phyloP scores from a whole-genome alignment of 2,113 vertebrate genomes.

The Heterotilapia buettikoferi region DNA sequence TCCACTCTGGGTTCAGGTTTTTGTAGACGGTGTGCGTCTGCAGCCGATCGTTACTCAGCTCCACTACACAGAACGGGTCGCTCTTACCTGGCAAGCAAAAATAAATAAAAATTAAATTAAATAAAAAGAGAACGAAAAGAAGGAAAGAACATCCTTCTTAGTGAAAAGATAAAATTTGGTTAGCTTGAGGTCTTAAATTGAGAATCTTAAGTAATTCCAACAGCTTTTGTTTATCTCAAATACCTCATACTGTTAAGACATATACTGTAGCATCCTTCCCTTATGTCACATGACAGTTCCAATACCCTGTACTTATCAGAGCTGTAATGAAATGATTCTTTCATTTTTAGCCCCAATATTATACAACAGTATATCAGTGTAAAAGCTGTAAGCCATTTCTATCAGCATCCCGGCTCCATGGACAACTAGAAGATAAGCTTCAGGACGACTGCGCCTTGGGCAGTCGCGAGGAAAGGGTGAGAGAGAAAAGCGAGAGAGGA shows the following conservation, averaged over 20 bases:
- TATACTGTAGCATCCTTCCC: neutral
- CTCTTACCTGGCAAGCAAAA: slow-evolving; percentile 84
- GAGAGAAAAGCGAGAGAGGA: neutral
- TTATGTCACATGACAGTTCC: slow-evolving; percentile 20
- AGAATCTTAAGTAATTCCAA: slow-evolving; percentile 18
- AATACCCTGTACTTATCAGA: slow-evolving; percentile 37
- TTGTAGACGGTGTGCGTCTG: slow-evolving; percentile 96
- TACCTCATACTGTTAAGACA: slow-evolving; percentile 27
- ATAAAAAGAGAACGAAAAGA: neutral
- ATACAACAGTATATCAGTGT: slow-evolving; percentile 16
- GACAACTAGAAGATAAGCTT: slow-evolving; percentile 57
- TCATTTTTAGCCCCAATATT: slow-evolving; percentile 30
- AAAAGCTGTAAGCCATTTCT: slow-evolving; percentile 39
- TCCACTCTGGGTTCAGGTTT: slow-evolving; percentile 97
- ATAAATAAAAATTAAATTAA: neutral
- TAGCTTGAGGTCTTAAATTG: neutral
- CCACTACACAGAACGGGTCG: slow-evolving; percentile 96
- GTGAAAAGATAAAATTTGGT: neutral
- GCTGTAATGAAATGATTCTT: slow-evolving; percentile 35
- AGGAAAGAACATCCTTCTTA: neutral
- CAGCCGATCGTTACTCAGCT: slow-evolving; percentile 94
- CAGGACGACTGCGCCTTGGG: slow-evolving; percentile 39
- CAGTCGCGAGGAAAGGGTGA: slow-evolving; percentile 4
- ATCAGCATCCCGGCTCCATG: slow-evolving; percentile 20
- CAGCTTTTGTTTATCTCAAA: neutral